Evolutionary conservation across 64 coral and sea anemone species (phyloP).

Genomic region (Porites lutea): DNA sequence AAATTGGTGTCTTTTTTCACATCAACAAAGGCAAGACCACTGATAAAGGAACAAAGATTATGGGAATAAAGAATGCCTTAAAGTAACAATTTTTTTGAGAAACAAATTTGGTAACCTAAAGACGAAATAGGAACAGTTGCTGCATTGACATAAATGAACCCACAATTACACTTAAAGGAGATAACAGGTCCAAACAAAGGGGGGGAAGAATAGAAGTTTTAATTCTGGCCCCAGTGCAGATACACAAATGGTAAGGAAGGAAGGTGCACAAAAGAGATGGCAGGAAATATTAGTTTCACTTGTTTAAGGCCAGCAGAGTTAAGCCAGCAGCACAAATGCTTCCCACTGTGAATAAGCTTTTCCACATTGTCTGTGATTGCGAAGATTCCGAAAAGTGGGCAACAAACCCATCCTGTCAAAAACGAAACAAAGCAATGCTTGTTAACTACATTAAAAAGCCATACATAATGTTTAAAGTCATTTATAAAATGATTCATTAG

Average conservation of each 20-base stretch:
- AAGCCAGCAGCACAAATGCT: constrained; percentile 74
- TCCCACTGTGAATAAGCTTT: constrained; percentile 72
- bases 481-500: no score
- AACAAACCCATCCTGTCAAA: constrained; percentile 62
- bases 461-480: background rate
- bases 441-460: background rate
- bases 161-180: background rate
- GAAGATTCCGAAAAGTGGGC: constrained; percentile 74
- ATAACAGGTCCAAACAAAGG: background rate
- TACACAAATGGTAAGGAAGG: constrained; percentile 2
- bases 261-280: background rate
- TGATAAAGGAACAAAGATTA: no score
- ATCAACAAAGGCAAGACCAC: no score
- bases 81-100: background rate
- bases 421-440: background rate
- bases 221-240: constrained; percentile 35
- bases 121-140: background rate
- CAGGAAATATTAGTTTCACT: constrained; percentile 26
- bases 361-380: constrained; percentile 59
- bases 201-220: background rate
- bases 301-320: constrained; percentile 68
- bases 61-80: no score
- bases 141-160: background rate
- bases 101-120: background rate
- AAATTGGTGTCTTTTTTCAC: no score